Percentiles rank a stretch among this genome's conserved stretches.
Conservation (phyloP, 2,888 invertebrate genomes). For the Drosophila putrida region DNA sequence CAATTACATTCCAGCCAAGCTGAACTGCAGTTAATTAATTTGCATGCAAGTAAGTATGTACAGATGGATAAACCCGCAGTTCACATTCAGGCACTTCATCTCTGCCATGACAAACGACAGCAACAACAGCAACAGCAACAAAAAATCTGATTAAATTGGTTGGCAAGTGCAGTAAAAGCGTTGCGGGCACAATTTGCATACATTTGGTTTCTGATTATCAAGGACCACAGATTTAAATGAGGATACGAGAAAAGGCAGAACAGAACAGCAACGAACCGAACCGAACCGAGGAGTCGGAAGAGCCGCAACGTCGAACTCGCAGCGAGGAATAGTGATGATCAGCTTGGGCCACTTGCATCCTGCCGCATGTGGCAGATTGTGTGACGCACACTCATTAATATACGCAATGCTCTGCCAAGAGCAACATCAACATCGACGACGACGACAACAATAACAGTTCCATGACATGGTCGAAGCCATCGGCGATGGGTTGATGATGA, state of each 20-base stretch:
- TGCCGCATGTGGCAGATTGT: slow-evolving; percentile 61
- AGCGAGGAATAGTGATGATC: slow-evolving; percentile 25
- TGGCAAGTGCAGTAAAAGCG: slow-evolving; percentile 43
- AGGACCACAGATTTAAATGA: slow-evolving; percentile 74
- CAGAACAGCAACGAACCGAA: too few species aligned
- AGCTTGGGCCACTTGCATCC: slow-evolving; percentile 26
- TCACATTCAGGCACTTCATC: slow-evolving; percentile 23
- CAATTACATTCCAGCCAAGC: slow-evolving; percentile 51
- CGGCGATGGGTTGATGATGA: slow-evolving; percentile 59
- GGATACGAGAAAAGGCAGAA: too few species aligned
- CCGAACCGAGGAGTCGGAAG: not conserved
- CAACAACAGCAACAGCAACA: slow-evolving; percentile 18
- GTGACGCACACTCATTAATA: slow-evolving; percentile 70
- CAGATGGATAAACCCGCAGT: slow-evolving; percentile 21
- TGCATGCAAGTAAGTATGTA: slow-evolving; percentile 44
- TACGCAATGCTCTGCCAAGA: slow-evolving; percentile 42
- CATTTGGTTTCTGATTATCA: slow-evolving; percentile 75
- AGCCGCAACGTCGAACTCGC: too few species aligned
- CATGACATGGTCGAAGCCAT: slow-evolving; percentile 15
- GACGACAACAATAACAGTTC: slow-evolving; percentile 25
- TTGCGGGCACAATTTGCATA: slow-evolving; percentile 70
- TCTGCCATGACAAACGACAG: slow-evolving; percentile 4
- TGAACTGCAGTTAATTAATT: slow-evolving; percentile 70
- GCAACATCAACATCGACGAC: slow-evolving; percentile 23
- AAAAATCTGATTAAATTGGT: slow-evolving; percentile 74